These are phyloP conservation scores for Apogon hyalosoma DNA, from an alignment of 2,797 vertebrate genomes.

Conservation along the genomic window DNA sequence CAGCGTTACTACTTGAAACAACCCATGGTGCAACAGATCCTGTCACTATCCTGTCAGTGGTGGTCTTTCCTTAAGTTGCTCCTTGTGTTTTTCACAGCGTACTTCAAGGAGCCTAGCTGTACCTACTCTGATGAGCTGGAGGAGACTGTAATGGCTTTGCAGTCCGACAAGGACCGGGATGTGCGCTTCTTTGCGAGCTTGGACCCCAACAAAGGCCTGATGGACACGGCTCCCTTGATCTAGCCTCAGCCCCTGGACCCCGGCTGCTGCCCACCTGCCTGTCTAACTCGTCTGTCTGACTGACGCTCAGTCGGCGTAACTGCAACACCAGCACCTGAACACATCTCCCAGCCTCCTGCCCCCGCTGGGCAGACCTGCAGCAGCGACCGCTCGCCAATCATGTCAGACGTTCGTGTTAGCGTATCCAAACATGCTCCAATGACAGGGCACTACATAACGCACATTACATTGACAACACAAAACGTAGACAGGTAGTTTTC, in stretches of 20 bases:
- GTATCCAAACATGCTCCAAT: constrained; percentile 42
- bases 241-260: constrained; percentile 52
- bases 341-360: constrained; percentile 55
- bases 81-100: constrained; percentile 74
- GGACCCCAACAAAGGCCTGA: constrained; percentile 84
- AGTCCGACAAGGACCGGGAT: constrained; percentile 91
- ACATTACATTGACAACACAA: constrained; percentile 47
- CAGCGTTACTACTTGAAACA: too few species aligned
- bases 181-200: constrained; percentile 91
- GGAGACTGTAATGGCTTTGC: constrained; percentile 88
- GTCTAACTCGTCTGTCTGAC: constrained; percentile 70
- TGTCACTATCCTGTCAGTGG: not conserved
- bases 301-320: constrained; percentile 61
- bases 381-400: constrained; percentile 53
- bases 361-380: constrained; percentile 64
- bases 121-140: constrained; percentile 91
- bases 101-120: constrained; percentile 91
- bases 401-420: constrained; percentile 39
- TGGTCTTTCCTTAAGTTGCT: not conserved
- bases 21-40: not conserved
- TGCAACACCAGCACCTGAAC: constrained; percentile 78
- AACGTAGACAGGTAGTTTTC: constrained; percentile 48
- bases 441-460: constrained; percentile 57
- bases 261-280: constrained; percentile 61
- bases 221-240: constrained; percentile 83